A percentile compares a stretch with the other conserved stretches of the same genome.
Conservation (phyloP, 2,888 invertebrate genomes). For the Himalopsyche tibetana region DNA sequence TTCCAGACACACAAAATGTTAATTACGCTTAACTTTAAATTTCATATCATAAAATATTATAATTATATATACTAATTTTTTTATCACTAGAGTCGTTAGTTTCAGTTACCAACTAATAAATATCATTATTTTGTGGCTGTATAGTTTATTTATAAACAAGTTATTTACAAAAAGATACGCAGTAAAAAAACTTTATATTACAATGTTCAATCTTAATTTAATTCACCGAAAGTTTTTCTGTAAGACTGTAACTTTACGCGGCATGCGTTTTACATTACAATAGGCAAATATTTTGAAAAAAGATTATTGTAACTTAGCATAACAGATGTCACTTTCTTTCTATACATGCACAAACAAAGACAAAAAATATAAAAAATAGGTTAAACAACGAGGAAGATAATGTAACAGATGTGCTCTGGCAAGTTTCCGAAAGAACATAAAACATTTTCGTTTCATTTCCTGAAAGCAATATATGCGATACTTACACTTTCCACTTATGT, state of each 20-base stretch:
- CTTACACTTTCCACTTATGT: conserved; percentile 4
- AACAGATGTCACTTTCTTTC: background rate
- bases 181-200: too few species aligned
- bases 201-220: too few species aligned
- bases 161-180: too few species aligned
- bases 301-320: conserved; percentile 5
- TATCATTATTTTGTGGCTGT: too few species aligned
- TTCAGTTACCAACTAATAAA: too few species aligned
- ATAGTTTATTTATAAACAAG: too few species aligned
- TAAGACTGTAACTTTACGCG: background rate
- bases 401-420: conserved; percentile 15
- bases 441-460: conserved; percentile 26
- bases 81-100: too few species aligned
- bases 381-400: background rate
- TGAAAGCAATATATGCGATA: background rate
- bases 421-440: conserved; percentile 20
- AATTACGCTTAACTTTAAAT: too few species aligned
- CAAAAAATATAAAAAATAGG: background rate
- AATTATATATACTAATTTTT: too few species aligned
- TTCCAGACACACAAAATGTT: too few species aligned
- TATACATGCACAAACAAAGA: background rate
- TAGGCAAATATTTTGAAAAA: background rate
- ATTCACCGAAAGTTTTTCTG: too few species aligned
- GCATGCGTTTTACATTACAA: background rate
- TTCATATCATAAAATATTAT: too few species aligned